A percentile compares a stretch with the other conserved stretches of the same genome.
These are phyloP conservation scores for Callimico goeldii DNA, from an alignment of 2,797 vertebrate species.

Conservation along the genomic window DNA sequence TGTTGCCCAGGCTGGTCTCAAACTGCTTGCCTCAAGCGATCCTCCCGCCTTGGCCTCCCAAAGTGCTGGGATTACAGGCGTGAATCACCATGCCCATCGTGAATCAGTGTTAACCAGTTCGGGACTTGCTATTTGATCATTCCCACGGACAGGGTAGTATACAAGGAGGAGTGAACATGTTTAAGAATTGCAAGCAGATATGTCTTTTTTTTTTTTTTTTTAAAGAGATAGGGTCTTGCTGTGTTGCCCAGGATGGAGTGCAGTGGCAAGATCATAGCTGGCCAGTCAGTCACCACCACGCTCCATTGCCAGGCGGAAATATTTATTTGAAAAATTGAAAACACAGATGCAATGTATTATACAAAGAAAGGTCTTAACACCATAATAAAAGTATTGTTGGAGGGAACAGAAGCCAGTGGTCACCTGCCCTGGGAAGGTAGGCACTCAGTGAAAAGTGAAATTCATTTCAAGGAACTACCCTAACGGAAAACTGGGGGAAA, in stretches of 20 bases:
- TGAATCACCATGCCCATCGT: no score
- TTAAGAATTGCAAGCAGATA: not conserved
- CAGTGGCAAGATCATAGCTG: not conserved
- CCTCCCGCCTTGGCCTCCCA: no score
- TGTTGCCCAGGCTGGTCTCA: no score
- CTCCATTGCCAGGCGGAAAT: conserved; percentile 73
- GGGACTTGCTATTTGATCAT: not conserved
- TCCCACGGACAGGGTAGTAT: not conserved
- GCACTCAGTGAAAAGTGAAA: conserved; percentile 60
- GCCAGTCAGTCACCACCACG: not conserved
- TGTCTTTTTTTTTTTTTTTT: no score
- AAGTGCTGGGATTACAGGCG: no score
- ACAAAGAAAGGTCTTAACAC: conserved; percentile 75
- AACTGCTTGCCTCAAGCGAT: no score
- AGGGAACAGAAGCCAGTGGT: conserved; percentile 64
- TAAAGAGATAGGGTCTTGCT: not conserved
- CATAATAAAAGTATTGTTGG: conserved; percentile 62
- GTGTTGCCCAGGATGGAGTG: not conserved
- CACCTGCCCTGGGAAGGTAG: conserved; percentile 75
- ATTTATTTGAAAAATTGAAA: conserved; percentile 87
- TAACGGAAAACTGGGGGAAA: not conserved
- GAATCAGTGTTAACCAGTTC: not conserved
- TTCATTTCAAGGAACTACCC: conserved; percentile 43
- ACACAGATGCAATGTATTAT: conserved; percentile 75
- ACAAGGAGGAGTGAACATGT: not conserved